Evolutionary conservation across 2,113 vertebrate species (phyloP).

Genomic region (Oceanites oceanicus): DNA sequence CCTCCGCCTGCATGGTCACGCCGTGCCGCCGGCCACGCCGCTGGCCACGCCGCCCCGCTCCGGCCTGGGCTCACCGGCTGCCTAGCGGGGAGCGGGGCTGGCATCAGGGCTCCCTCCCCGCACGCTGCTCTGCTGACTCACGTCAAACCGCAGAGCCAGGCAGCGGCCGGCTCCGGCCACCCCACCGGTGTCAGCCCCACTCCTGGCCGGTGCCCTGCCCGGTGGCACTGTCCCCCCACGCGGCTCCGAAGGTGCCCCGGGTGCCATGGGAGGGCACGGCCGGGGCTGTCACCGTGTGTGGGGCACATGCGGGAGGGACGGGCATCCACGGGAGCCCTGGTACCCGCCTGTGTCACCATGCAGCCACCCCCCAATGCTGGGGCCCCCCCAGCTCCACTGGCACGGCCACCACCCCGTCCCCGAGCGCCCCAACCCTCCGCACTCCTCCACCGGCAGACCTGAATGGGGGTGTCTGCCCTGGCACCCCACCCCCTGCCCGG

Average conservation of each 20-base stretch:
- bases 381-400: background rate
- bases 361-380: background rate
- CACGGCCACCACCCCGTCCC: background rate
- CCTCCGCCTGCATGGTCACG: conserved; percentile 25
- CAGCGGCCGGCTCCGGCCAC: background rate
- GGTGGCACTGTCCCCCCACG: background rate
- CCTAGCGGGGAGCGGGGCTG: background rate
- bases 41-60: background rate
- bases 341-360: background rate
- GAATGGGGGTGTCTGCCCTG: background rate
- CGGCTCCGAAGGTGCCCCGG: background rate
- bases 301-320: background rate
- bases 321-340: background rate
- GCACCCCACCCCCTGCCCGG: background rate
- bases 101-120: background rate
- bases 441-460: background rate
- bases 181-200: background rate
- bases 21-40: background rate
- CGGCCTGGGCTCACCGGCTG: conserved; percentile 12
- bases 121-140: conserved; percentile 42
- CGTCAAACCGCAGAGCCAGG: background rate
- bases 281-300: background rate
- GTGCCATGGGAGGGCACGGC: background rate
- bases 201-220: too few species aligned
- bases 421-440: background rate